phyloP scores from a whole-genome alignment of 2,113 vertebrate species.

The Chrysochloris asiatica region DNA sequence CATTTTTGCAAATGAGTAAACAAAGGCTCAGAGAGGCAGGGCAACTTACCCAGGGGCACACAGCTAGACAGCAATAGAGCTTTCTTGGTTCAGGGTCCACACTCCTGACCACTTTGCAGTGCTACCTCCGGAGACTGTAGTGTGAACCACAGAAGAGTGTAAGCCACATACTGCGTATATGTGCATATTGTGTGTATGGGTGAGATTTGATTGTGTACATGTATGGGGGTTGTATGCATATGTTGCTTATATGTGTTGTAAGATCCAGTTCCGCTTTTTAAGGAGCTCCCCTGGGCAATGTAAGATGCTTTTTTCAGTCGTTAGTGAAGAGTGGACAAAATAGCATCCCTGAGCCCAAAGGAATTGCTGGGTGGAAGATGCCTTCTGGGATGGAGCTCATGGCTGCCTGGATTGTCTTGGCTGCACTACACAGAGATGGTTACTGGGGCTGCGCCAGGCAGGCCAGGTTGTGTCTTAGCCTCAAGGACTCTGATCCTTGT shows the following conservation, averaged over 20 bases:
- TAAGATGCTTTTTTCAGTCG: too few relatives aligned
- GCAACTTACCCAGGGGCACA: neutral
- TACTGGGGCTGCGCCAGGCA: neutral
- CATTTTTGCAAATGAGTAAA: neutral
- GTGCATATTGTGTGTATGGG: neutral
- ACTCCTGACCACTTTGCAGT: fast-evolving
- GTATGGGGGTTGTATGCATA: neutral
- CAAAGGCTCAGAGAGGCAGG: neutral
- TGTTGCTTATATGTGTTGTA: neutral
- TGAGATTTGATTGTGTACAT: neutral
- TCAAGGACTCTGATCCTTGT: neutral
- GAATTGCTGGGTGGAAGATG: neutral
- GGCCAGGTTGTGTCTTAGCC: neutral
- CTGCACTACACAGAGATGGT: fast-evolving
- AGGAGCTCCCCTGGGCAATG: too few relatives aligned
- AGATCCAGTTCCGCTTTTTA: neutral
- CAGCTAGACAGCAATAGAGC: neutral
- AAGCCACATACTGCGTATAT: neutral
- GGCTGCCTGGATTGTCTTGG: neutral
- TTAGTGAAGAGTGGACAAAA: conserved; percentile 1
- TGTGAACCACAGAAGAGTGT: neutral
- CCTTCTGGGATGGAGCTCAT: too few relatives aligned
- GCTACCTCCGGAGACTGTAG: fast-evolving
- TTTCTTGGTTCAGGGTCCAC: fast-evolving
- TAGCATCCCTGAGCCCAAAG: neutral